These are phyloP conservation scores for Aspidiotus rigidus DNA, from an alignment of 2,888 invertebrate genomes.

Conservation along the genomic window DNA sequence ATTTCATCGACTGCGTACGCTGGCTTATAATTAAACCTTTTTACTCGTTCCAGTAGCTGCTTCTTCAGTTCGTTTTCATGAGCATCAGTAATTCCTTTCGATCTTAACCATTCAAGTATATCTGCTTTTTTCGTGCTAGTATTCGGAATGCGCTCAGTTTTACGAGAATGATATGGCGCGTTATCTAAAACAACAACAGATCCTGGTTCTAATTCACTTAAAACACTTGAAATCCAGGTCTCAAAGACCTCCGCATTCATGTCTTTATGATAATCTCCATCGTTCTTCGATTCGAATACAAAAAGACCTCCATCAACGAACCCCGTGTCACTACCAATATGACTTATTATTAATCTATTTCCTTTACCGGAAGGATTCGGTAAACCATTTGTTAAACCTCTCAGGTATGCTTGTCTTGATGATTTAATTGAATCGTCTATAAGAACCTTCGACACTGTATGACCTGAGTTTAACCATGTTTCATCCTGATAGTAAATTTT, in stretches of 20 bases:
- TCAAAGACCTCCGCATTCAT: conserved; percentile 25
- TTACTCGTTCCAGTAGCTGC: too few relatives aligned
- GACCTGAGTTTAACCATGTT: conserved; percentile 4
- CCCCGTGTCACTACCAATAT: conserved; percentile 5
- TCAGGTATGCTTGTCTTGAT: neutral
- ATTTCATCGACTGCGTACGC: too few relatives aligned
- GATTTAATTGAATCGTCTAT: neutral
- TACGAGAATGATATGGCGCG: too few relatives aligned
- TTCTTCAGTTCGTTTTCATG: too few relatives aligned
- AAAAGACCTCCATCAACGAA: neutral
- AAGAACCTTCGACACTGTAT: neutral
- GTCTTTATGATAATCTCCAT: conserved; percentile 25
- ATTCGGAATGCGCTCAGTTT: too few relatives aligned
- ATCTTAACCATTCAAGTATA: too few relatives aligned
- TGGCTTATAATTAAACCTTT: too few relatives aligned
- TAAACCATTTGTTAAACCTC: neutral
- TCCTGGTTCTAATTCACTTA: too few relatives aligned
- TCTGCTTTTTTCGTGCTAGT: too few relatives aligned
- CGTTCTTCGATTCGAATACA: neutral
- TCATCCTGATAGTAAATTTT: conserved; percentile 17
- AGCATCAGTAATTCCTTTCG: too few relatives aligned
- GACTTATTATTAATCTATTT: neutral
- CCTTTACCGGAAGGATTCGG: conserved; percentile 1
- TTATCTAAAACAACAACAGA: too few relatives aligned
- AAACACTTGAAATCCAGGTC: conserved; percentile 24